Percentiles rank a stretch among this genome's conserved stretches.
Evolutionary conservation across 2,888 invertebrate species (phyloP).

Genomic region (Neoascia interrupta): DNA sequence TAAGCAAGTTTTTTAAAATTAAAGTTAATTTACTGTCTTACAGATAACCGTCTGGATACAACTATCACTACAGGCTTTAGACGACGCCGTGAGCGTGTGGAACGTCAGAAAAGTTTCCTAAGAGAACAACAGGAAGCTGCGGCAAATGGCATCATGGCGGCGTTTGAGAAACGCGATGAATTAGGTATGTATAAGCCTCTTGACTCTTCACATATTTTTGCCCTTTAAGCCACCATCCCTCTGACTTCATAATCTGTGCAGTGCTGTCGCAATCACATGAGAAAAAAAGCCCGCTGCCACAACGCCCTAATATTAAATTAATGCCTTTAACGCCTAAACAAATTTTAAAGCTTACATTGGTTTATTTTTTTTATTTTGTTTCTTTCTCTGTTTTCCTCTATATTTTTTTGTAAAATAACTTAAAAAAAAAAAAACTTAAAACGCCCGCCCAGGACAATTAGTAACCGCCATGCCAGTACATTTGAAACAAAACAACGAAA

Average conservation of each 20-base stretch:
- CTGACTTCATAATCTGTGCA: conserved; percentile 41
- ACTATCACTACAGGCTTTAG: conserved; percentile 91
- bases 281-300: conserved; percentile 42
- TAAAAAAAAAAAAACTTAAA: conserved; percentile 41
- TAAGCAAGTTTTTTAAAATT: no score
- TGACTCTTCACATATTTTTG: background rate
- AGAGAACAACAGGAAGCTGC: conserved; percentile 89
- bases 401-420: conserved; percentile 37
- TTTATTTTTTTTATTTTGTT: conserved; percentile 48
- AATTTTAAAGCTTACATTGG: conserved; percentile 47
- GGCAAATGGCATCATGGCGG: conserved; percentile 75
- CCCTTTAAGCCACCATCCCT: conserved; percentile 21
- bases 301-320: conserved; percentile 30
- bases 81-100: conserved; percentile 89
- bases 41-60: conserved; percentile 80
- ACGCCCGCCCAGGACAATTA: conserved; percentile 75
- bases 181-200: conserved; percentile 74
- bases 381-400: conserved; percentile 31
- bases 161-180: conserved; percentile 75
- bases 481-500: conserved; percentile 77
- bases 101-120: conserved; percentile 91
- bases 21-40: no score
- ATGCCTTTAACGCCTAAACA: conserved; percentile 41
- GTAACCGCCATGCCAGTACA: conserved; percentile 79
- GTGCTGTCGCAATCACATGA: conserved; percentile 29